Percentiles rank a stretch among this genome's conserved stretches.
phyloP scores from a whole-genome alignment of 1,140 invertebrate species.

The Homalodisca vitripennis region DNA sequence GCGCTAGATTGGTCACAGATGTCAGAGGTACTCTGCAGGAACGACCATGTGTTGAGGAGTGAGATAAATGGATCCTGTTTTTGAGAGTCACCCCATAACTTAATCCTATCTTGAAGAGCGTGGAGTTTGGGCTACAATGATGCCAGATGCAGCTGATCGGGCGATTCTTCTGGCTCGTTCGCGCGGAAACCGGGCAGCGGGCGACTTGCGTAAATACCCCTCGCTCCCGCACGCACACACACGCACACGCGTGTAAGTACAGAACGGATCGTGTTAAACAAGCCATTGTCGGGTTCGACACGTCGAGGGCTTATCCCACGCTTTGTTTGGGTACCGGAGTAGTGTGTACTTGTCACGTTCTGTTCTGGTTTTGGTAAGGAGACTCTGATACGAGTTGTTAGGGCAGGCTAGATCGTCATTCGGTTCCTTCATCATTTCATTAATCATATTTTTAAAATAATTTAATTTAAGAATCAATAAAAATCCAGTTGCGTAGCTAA shows the following conservation, averaged over 20 bases:
- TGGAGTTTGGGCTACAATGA: conserved; percentile 24
- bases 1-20: conserved; percentile 7
- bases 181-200: conserved; percentile 21
- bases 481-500: too few relatives aligned
- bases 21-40: neutral
- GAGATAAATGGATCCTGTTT: conserved; percentile 27
- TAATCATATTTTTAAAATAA: too few relatives aligned
- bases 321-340: neutral
- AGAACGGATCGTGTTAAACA: conserved; percentile 7
- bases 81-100: conserved; percentile 25
- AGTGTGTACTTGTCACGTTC: too few relatives aligned
- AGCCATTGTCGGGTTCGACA: conserved; percentile 10
- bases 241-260: neutral
- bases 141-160: conserved; percentile 23
- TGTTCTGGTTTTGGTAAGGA: too few relatives aligned
- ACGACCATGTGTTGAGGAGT: conserved; percentile 12
- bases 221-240: neutral
- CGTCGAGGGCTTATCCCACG: conserved; percentile 10
- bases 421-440: too few relatives aligned
- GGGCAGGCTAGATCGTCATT: too few relatives aligned
- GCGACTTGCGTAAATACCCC: conserved; percentile 12
- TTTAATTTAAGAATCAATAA: too few relatives aligned
- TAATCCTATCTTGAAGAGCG: conserved; percentile 26
- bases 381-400: too few relatives aligned
- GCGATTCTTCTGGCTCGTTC: conserved; percentile 12